Evolutionary conservation across 2,797 vertebrate species (phyloP).

Genomic region (Enteromius unitaeniatus): DNA sequence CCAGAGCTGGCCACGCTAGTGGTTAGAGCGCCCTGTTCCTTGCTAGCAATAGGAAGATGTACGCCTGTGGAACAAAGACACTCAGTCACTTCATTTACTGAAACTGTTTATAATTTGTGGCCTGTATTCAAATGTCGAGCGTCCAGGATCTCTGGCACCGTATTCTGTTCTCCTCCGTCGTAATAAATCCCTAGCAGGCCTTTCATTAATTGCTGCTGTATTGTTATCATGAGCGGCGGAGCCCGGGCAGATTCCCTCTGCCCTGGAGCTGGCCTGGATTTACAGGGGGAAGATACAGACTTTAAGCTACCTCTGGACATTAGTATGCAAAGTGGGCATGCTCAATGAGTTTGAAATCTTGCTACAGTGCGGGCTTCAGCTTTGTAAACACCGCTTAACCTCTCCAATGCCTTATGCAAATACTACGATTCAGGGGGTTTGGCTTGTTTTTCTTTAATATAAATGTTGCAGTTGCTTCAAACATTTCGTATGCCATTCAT

Average conservation of each 20-base stretch:
- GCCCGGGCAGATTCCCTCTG: conserved; percentile 68
- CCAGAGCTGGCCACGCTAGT: conserved; percentile 80
- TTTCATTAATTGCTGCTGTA: conserved; percentile 73
- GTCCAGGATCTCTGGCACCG: conserved; percentile 74
- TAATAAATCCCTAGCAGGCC: conserved; percentile 75
- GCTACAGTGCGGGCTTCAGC: conserved; percentile 55
- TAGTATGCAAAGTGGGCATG: conserved; percentile 68
- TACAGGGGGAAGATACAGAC: conserved; percentile 63
- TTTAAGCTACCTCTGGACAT: conserved; percentile 64
- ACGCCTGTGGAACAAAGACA: conserved; percentile 85
- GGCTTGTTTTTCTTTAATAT: not conserved
- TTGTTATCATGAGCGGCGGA: conserved; percentile 73
- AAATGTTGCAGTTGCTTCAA: conserved; percentile 2
- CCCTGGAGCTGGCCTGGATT: conserved; percentile 73
- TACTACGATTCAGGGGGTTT: conserved; percentile 15
- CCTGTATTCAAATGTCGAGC: conserved; percentile 84
- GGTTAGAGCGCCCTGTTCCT: conserved; percentile 82
- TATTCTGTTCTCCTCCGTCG: conserved; percentile 68
- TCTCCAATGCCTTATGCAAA: conserved; percentile 59
- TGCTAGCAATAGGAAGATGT: conserved; percentile 85
- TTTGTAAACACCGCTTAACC: conserved; percentile 58
- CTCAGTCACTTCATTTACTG: conserved; percentile 84
- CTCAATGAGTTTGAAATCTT: conserved; percentile 68
- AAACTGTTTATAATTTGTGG: conserved; percentile 90
- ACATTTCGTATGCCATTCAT: not conserved